Evolutionary conservation across 2,888 invertebrate genomes (phyloP).

Genomic region (Halictus ligatus): DNA sequence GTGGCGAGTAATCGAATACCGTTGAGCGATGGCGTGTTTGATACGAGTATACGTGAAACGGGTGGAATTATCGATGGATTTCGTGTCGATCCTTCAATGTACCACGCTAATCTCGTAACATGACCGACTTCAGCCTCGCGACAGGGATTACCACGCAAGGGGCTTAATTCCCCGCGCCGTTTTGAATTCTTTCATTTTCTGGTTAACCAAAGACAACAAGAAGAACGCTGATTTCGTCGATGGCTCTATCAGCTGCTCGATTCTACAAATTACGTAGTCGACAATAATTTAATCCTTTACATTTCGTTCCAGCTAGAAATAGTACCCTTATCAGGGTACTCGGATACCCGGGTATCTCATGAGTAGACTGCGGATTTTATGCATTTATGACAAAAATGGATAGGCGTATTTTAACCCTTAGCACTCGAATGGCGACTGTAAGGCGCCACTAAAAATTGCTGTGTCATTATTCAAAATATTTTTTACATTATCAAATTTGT

Average conservation of each 20-base stretch:
- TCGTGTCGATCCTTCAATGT: neutral
- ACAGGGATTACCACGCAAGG: neutral
- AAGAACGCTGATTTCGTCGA: neutral
- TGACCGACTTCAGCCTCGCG: slow-evolving; percentile 5
- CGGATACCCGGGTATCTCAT: too few species aligned
- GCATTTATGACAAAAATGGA: too few species aligned
- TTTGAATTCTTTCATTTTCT: neutral
- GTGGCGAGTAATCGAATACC: neutral
- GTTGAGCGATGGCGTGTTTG: neutral
- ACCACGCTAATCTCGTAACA: slow-evolving; percentile 14
- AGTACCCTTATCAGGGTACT: too few species aligned
- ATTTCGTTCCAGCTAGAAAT: too few species aligned
- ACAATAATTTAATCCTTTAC: too few species aligned
- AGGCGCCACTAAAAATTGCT: too few species aligned
- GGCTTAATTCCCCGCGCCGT: neutral
- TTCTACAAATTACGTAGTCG: neutral
- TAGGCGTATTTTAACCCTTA: too few species aligned
- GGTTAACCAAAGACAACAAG: neutral
- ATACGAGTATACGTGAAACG: neutral
- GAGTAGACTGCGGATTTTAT: too few species aligned
- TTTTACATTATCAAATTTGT: too few species aligned
- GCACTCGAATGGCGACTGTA: too few species aligned
- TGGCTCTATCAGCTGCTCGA: neutral
- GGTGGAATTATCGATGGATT: neutral
- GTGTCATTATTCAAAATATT: too few species aligned